Base-by-base conservation (phyloP, 2,888 invertebrate genomes). In the Philereme transversata region DNA sequence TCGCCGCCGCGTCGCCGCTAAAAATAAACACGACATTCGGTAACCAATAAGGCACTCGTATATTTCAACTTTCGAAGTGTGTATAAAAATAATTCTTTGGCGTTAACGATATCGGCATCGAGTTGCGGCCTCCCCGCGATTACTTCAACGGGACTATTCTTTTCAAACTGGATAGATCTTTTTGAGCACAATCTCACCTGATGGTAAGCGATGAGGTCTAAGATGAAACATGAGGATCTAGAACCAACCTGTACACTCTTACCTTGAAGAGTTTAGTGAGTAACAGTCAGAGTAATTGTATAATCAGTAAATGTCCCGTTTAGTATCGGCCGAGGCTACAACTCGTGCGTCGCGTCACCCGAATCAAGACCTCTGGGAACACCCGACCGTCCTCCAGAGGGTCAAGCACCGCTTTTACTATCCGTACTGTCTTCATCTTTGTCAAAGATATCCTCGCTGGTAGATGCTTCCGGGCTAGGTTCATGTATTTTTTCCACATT, bases 1-100 rank as follows among this genome's bases (percentile, higher is more conserved):
- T 88, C 90, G 79, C 82, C 65, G 76, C 75, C 73, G 67, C 59
- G 62, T 73, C 73, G 78, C 79, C 83, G 84, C 66, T 79, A 80
- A 86, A 90, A 80, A 87, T 87, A 90, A 90, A 90, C 88, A 88
- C 88, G 86, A 83, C 69, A 76, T 70, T 84, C 79, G 82, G 83
- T 87, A 84, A 90, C 90, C 90, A 91, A 88, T 90, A 92, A 91
- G 91, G 92, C 92, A 91, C 91, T 90, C 87, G 86, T 91, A 90
- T 91, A 91, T 91, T 91, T 88, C 81, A 88, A 81, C 75, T 85
- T 82, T 71, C 71, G 75, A 73, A 78, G 76, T 77, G 79, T 85
- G 83, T 88, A 86, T 86, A 81, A 83, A 85, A 77, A 82, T 80
- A 83, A 86, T 86, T 90, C 89, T 91, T 90, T 91, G 90, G 90